Evolutionary conservation across 1,140 invertebrate species (phyloP), one percentile per base, ranked within the genome.

Genomic region (Drosophila prosaltans): DNA sequence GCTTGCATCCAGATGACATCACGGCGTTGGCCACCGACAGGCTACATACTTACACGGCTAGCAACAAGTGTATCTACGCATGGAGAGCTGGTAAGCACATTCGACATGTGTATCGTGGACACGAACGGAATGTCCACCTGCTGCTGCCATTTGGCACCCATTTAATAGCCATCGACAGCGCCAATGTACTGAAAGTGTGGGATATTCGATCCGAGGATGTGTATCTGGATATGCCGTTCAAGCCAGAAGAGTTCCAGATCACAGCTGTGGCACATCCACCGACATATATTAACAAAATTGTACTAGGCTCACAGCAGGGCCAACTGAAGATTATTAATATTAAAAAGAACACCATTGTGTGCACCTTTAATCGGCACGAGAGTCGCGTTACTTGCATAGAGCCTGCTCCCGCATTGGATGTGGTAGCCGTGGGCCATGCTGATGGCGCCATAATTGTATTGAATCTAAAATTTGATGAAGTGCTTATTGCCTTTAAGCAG

Each of bases 201-300:
- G 95, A 98, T 91, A 96, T 98, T 1, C 95, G 95, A 78, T 93
- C 94, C 0, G 96, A 97, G 92, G 94, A 95, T 58, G 82, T 95
- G 11, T 93, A 95, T 78, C 80, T 95, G 26, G 95, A 97, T 78
- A 89, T 97, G 0, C 93, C 93, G n/a, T 98, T 98, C 90, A 94
- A 95, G 73, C 93, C 94, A n/a, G 91, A 94, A 0, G 92, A 92
- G 11, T 98, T 99, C 91, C 93, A 95, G 82, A 95, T 99, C 9
- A 95, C 96, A 0, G 93, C 96, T 0, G 72, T 98, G 1, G 93
- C 96, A 57, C 98, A 99, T 94, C 98, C 98, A 2, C 95, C 94
- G 54, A 98, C 98, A 0, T 99, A 99, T 90, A 92, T 98, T 2
- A 99, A 99, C 91, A 99, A 99, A 93, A 95, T 99, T 57, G 91